A percentile compares a stretch with the other conserved stretches of the same genome.
These are phyloP conservation scores for Arrhopalites spinosus DNA, from an alignment of 2,888 invertebrate genomes.

Conservation along the genomic window DNA sequence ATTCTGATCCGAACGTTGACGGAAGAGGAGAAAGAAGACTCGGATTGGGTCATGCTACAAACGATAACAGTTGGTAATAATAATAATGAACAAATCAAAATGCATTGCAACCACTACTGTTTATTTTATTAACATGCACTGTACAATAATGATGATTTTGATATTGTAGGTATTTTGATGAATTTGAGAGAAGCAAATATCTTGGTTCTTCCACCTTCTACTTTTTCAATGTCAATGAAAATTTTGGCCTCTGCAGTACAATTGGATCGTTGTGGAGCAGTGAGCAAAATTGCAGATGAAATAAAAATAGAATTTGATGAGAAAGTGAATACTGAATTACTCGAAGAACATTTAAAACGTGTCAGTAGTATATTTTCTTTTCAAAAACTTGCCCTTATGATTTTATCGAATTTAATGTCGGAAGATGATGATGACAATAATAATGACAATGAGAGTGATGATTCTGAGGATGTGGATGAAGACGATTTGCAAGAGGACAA, in stretches of 20 bases:
- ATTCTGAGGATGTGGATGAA: conserved; percentile 60
- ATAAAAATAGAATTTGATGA: background rate
- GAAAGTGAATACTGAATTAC: conserved; percentile 9
- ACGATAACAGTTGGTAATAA: conserved; percentile 67
- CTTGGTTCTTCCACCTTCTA: conserved; percentile 41
- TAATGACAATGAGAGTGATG: conserved; percentile 61
- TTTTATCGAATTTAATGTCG: conserved; percentile 73
- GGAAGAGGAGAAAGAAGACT: conserved; percentile 6
- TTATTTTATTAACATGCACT: no score
- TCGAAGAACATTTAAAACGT: background rate
- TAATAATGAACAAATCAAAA: conserved; percentile 3
- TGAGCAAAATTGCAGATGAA: conserved; percentile 2
- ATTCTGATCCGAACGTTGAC: conserved; percentile 31
- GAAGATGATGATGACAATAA: conserved; percentile 65
- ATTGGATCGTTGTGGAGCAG: conserved; percentile 61
- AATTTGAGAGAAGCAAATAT: conserved; percentile 53
- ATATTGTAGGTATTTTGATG: conserved; percentile 58
- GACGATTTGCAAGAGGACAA: conserved; percentile 56
- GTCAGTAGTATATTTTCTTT: conserved; percentile 58
- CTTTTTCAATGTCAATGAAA: conserved; percentile 61
- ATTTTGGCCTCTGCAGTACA: conserved; percentile 65
- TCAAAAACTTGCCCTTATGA: conserved; percentile 72
- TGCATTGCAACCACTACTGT: no score
- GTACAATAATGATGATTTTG: no score
- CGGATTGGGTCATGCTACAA: conserved; percentile 59